Conservation (phyloP, 2,113 vertebrate genomes). For the Callithrix jacchus region DNA sequence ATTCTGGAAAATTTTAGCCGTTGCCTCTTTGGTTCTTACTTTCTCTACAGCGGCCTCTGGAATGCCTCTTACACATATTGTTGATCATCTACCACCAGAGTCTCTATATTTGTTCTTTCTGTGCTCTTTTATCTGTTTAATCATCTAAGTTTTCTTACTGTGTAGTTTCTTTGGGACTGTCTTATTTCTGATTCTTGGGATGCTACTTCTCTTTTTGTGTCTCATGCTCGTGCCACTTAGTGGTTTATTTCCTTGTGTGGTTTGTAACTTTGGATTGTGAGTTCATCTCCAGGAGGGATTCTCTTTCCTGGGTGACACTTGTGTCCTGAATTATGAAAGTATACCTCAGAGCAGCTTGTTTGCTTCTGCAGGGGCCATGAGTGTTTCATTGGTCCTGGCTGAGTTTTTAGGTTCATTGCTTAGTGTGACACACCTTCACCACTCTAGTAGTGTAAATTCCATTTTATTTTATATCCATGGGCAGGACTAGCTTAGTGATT, state of each 20-base stretch:
- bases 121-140: neutral
- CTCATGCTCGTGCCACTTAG: too few relatives aligned
- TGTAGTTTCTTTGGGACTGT: neutral
- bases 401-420: neutral
- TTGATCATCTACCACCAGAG: neutral
- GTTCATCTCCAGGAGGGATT: neutral
- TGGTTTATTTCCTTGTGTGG: neutral
- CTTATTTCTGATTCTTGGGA: neutral
- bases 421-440: neutral
- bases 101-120: neutral
- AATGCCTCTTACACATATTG: neutral
- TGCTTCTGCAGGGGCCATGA: neutral
- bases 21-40: neutral
- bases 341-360: neutral
- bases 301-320: neutral
- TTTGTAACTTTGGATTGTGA: neutral
- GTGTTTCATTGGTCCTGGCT: neutral
- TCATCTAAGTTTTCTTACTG: neutral
- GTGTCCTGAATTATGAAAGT: neutral
- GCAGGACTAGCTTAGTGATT: neutral
- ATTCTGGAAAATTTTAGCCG: neutral
- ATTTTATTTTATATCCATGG: neutral
- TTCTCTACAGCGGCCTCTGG: neutral
- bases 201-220: neutral
- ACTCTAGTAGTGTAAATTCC: neutral